Evolutionary conservation across 2,888 invertebrate genomes (phyloP).

Genomic region (Amphipoea lucens): DNA sequence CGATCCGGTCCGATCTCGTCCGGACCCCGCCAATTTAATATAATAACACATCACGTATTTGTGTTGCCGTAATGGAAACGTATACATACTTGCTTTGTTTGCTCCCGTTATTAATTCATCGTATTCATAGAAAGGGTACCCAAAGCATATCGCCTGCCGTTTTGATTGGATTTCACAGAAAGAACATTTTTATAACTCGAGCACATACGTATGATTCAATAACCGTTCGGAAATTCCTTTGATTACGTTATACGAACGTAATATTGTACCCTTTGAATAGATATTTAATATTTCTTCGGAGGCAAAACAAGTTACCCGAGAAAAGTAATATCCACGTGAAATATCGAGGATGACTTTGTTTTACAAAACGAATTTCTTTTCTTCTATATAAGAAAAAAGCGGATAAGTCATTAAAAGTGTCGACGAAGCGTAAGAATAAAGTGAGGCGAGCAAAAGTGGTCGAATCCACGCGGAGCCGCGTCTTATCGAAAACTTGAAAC

Average conservation of each 20-base stretch:
- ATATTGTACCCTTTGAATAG: constrained; percentile 60
- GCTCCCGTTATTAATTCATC: constrained; percentile 82
- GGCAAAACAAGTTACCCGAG: constrained; percentile 43
- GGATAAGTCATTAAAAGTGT: constrained; percentile 89
- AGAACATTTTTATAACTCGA: constrained; percentile 72
- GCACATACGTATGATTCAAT: constrained; percentile 69
- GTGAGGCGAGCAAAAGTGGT: constrained; percentile 81
- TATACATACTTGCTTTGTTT: constrained; percentile 78
- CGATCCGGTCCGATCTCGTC: constrained; percentile 73
- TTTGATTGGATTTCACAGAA: constrained; percentile 84
- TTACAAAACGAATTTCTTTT: constrained; percentile 74
- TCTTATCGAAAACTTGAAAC: constrained; percentile 86
- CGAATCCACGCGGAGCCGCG: constrained; percentile 78
- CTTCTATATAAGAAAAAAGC: constrained; percentile 78
- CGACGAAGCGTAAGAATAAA: constrained; percentile 85
- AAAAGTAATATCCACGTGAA: constrained; percentile 60
- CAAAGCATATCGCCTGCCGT: constrained; percentile 75
- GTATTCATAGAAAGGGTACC: constrained; percentile 77
- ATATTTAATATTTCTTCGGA: constrained; percentile 57
- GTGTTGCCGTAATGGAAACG: constrained; percentile 77
- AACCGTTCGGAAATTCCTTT: constrained; percentile 67
- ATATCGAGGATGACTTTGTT: constrained; percentile 65
- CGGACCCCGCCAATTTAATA: constrained; percentile 82
- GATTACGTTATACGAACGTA: constrained; percentile 61
- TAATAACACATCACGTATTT: constrained; percentile 83